A percentile compares a stretch with the other conserved stretches of the same genome.
phyloP scores from a whole-genome alignment of 2,888 invertebrate species.

The Lordiphosa fenestrarum region DNA sequence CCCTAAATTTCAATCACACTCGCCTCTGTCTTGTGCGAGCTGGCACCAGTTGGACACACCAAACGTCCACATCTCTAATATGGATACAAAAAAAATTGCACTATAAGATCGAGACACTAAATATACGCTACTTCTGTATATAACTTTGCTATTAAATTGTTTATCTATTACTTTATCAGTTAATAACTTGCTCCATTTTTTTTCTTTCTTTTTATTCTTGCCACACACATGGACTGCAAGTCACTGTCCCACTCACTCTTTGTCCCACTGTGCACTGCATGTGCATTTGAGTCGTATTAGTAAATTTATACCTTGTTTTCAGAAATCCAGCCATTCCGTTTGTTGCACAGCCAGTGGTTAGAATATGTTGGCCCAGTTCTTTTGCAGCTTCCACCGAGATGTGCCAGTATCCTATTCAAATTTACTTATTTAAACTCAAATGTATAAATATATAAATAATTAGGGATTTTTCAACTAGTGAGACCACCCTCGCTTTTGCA shows the following conservation, averaged over 20 bases:
- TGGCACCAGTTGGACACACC: too few species aligned
- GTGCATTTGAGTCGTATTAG: not conserved
- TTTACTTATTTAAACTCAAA: too few species aligned
- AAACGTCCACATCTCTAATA: too few species aligned
- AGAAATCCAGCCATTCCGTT: slow-evolving; percentile 69
- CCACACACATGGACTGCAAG: not conserved
- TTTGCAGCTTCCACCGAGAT: slow-evolving; percentile 1
- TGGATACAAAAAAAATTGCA: too few species aligned
- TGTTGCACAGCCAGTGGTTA: slow-evolving; percentile 26
- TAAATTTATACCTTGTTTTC: slow-evolving; percentile 64
- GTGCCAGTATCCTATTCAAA: slow-evolving; percentile 3
- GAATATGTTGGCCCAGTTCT: slow-evolving; percentile 9
- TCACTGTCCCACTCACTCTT: not conserved
- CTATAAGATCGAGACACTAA: too few species aligned
- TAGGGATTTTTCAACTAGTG: not conserved
- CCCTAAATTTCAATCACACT: too few species aligned
- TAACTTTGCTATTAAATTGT: too few species aligned
- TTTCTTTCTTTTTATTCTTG: not conserved
- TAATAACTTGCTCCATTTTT: not conserved
- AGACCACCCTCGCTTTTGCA: too few species aligned
- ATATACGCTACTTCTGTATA: too few species aligned
- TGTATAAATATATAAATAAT: not conserved
- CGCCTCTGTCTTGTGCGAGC: too few species aligned
- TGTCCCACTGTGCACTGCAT: slow-evolving; percentile 13
- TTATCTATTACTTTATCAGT: slow-evolving; percentile 8